Percentiles rank a stretch among this genome's conserved stretches.
Conservation (phyloP, 1,140 invertebrate genomes). For the Mya arenaria region DNA sequence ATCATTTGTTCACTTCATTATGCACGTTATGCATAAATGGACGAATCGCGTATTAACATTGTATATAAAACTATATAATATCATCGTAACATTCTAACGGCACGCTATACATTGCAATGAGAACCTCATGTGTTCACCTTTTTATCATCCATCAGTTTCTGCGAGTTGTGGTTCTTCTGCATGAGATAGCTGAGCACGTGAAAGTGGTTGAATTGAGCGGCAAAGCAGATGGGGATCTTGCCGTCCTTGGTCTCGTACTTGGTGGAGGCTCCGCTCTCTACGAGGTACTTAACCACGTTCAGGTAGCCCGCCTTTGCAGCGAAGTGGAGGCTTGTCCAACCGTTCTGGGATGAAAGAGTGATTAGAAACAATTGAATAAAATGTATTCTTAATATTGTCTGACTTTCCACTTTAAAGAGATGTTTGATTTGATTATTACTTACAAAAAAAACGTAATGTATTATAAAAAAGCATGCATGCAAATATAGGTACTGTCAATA, state of each 20-base stretch:
- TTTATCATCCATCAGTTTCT: constrained; percentile 97
- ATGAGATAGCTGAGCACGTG: constrained; percentile 97
- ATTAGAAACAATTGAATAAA: too few species aligned
- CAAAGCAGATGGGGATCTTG: constrained; percentile 98
- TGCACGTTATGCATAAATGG: not conserved
- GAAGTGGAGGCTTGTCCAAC: constrained; percentile 98
- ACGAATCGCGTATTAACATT: not conserved
- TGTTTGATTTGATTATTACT: too few species aligned
- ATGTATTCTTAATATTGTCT: too few species aligned
- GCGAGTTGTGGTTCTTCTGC: constrained; percentile 98
- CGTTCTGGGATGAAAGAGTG: constrained; percentile 83
- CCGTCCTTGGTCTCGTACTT: constrained; percentile 88
- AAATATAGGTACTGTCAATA: too few species aligned
- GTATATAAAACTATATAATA: not conserved
- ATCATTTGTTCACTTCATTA: not conserved
- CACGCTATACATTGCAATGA: too few species aligned
- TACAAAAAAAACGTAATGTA: too few species aligned
- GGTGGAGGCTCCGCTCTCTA: constrained; percentile 97
- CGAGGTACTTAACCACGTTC: constrained; percentile 96
- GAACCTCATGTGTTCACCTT: constrained; percentile 86
- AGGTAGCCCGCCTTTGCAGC: constrained; percentile 96
- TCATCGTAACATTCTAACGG: too few species aligned
- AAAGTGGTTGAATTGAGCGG: constrained; percentile 97
- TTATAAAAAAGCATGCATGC: too few species aligned
- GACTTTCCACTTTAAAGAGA: too few species aligned